Evolutionary conservation across 2,797 vertebrate species (phyloP), one percentile per base, ranked within the genome.

Genomic region (Ambastaia sidthimunki): DNA sequence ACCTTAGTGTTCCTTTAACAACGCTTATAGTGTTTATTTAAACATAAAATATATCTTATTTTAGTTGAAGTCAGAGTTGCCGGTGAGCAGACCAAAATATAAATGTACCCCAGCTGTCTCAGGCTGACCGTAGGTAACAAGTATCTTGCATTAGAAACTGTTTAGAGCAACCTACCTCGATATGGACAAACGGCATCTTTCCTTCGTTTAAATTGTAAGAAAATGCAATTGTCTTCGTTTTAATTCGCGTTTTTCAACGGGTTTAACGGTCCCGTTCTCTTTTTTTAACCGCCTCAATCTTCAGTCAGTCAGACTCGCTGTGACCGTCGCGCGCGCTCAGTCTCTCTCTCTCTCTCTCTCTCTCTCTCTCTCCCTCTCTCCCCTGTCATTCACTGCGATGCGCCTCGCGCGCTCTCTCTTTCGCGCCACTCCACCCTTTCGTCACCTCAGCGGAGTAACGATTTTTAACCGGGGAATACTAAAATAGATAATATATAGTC

Each of bases 381-480:
- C 80, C 55, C 70, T 75, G 75, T 82, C 80, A 82, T 21, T 73
- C 74, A 82, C 66, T 73, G 55, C 81, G 63, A 65, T 69, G 71
- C 74, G 84, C 59, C 67, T 37, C 68, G 9, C 81, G 60, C 62
- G 59, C 59, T 41, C 80, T 50, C 66, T 78, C 28, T 59, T n/a
- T 74, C 79, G 19, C 74, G 70, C 78, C 84, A 50, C 83, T 84
- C 84, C 85, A 80, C 82, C 79, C 81, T 83, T 77, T 62, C 68
- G 62, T 68, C 80, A 63, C 66, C 67, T 74, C 59, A 71, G 60
- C 62, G 71, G 62, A 72, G 41, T 54, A 60, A 69, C 15, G n/a
- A n/a, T 50, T 74, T 66, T 74, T 15, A 62, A 52, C 55, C 41
- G 12, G n/a, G 65, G 59, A 23, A 13, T 6, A 25, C 23, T 25